Base-by-base conservation (phyloP, 2,797 vertebrate genomes). In the Acomys russatus region DNA sequence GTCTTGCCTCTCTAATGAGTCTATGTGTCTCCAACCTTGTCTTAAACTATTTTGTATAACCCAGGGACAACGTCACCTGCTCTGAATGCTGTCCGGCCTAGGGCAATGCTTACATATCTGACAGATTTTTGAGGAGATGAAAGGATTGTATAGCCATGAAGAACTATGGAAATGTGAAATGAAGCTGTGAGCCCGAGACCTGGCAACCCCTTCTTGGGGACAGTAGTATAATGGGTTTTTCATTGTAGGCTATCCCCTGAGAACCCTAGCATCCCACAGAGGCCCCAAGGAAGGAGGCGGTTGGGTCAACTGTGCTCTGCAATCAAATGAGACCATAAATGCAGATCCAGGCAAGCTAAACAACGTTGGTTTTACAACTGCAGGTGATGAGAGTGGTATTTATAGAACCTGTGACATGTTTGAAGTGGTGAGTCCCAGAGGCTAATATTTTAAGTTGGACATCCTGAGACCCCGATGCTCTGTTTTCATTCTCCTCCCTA, bases 401-500 rank as follows among this genome's bases (percentile, higher is more conserved):
- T 96, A 91, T 83, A 94, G 97, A 92, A 91, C 76, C 78, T 3
- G 91, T 79, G 83, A 95, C 86, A 73, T 71, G 85, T 91, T 88
- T 89, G 96, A 95, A 96, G 92, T 30, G 44, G 30, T 33, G 74
- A 89, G 79, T 94, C 95, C 89, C 95, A 96, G 86, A 94, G 94
- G 88, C 86, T 73, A 38, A 80, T 87, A 91, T 94, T 94, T 96
- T 92, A 89, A 91, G 63, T 88, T 97, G 89, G 91, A 94, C 89
- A 91, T 92, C 94, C 95, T 90, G 92, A 97, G 95, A 91, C 86
- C 92, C 76, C 68, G 51, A 91, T 54, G 25, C 49, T 95, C 94
- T 97, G 94, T 95, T 97, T 96, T 96, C 64, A 70, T 91, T 94
- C 96, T 96, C 94, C 79, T 96, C 94, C 92, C 85, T 83, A 68